A percentile compares a stretch with the other conserved stretches of the same genome.
phyloP scores from a whole-genome alignment of 2,888 invertebrate species.

The Phymatocera aterrima region DNA sequence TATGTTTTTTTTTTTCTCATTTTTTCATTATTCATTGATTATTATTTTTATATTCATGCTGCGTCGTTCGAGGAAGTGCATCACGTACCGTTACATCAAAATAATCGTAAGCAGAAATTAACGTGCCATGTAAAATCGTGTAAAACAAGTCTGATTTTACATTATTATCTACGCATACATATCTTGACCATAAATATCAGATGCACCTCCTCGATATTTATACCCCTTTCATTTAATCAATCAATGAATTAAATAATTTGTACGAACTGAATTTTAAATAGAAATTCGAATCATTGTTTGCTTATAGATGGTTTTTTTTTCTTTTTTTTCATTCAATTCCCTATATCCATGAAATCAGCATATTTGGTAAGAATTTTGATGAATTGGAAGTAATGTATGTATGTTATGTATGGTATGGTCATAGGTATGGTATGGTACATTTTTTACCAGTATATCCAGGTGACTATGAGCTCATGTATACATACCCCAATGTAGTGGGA shows the following conservation, averaged over 20 bases:
- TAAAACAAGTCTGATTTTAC: not conserved
- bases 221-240: constrained; percentile 33
- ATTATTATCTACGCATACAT: too few relatives aligned
- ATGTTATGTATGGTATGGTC: too few relatives aligned
- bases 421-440: not conserved
- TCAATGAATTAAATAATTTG: constrained; percentile 6
- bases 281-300: constrained; percentile 15
- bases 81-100: constrained; percentile 20
- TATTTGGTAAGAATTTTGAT: constrained; percentile 42
- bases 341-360: constrained; percentile 28
- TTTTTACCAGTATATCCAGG: constrained; percentile 18
- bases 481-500: constrained; percentile 50
- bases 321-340: constrained; percentile 5
- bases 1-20: constrained; percentile 54
- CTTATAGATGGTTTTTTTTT: not conserved
- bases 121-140: not conserved
- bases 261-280: constrained; percentile 25
- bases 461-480: constrained; percentile 47
- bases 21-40: constrained; percentile 38
- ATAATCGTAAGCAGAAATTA: not conserved
- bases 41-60: constrained; percentile 37
- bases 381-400: constrained; percentile 14
- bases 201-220: constrained; percentile 38
- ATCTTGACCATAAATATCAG: not conserved
- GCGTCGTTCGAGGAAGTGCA: constrained; percentile 33